Conservation (phyloP, 2,113 vertebrate species). For the Dicerorhinus sumatrensis region DNA sequence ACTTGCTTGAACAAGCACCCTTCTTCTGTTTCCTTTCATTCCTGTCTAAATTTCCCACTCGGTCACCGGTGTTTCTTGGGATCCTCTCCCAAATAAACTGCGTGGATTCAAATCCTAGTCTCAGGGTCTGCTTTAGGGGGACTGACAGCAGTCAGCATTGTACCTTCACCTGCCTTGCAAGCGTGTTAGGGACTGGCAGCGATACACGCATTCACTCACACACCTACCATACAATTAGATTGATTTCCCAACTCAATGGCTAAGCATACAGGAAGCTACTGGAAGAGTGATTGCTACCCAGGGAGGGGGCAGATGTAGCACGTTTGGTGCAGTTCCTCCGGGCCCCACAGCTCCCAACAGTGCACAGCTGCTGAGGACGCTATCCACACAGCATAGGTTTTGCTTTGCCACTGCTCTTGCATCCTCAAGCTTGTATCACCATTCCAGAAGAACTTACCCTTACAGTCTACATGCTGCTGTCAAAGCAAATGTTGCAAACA, state of each 20-base stretch:
- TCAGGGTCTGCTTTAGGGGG: not conserved
- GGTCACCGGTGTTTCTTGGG: not conserved
- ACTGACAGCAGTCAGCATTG: not conserved
- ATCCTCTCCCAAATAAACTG: not conserved
- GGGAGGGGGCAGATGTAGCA: not conserved
- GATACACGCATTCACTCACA: not conserved
- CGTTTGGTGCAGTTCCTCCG: not conserved
- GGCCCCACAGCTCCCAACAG: not conserved
- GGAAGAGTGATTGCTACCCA: not conserved
- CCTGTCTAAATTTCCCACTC: not conserved
- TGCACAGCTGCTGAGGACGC: not conserved
- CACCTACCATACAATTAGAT: not conserved
- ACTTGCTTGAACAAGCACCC: not conserved
- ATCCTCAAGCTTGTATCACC: not conserved
- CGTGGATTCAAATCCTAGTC: not conserved
- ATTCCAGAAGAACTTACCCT: not conserved
- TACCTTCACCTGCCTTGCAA: not conserved
- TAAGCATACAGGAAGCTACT: not conserved
- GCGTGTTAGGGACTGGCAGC: too few species aligned
- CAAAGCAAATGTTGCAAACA: not conserved
- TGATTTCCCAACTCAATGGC: not conserved
- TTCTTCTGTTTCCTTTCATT: not conserved
- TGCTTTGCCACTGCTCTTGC: not conserved
- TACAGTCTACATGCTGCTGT: too few species aligned
- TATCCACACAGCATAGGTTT: fast-evolving